Evolutionary conservation across 2,888 invertebrate genomes (phyloP).

Genomic region (Leucoma salicis): DNA sequence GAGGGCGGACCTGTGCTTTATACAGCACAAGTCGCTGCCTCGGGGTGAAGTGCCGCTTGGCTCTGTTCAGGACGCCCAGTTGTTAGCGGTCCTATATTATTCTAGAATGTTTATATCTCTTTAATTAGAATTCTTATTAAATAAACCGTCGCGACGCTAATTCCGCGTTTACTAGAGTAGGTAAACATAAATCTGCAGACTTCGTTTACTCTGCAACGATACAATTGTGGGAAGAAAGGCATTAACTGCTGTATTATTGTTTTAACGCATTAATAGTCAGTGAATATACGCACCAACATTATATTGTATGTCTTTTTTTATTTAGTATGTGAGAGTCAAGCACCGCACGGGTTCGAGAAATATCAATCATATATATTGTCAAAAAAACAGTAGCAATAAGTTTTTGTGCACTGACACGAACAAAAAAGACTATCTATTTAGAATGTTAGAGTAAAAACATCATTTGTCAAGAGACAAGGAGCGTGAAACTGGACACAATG

Average conservation of each 20-base stretch:
- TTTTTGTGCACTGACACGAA: conserved; percentile 20
- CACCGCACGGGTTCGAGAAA: conserved; percentile 22
- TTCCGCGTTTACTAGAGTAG: conserved; percentile 32
- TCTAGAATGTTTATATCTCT: too few relatives aligned
- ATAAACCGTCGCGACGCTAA: conserved; percentile 21
- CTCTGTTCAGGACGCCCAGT: too few relatives aligned
- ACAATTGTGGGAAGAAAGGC: conserved; percentile 72
- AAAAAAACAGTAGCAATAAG: conserved; percentile 15
- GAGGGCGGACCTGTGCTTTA: too few relatives aligned
- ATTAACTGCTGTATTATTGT: conserved; percentile 66
- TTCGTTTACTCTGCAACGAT: conserved; percentile 51
- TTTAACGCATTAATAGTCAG: conserved; percentile 62
- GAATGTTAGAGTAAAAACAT: conserved; percentile 44
- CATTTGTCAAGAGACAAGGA: conserved; percentile 57
- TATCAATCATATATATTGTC: conserved; percentile 20
- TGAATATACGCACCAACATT: conserved; percentile 55
- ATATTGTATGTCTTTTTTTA: conserved; percentile 25
- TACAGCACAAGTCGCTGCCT: too few relatives aligned
- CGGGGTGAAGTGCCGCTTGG: too few relatives aligned
- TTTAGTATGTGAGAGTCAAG: conserved; percentile 42
- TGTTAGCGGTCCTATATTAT: too few relatives aligned
- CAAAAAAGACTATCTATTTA: conserved; percentile 24
- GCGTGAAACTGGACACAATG: conserved; percentile 55
- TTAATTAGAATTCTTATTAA: too few relatives aligned
- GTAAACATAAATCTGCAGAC: conserved; percentile 63